Evolutionary conservation across 2,113 vertebrate genomes (phyloP), one percentile per base, ranked within the genome.

Genomic region (Elephas maximus): DNA sequence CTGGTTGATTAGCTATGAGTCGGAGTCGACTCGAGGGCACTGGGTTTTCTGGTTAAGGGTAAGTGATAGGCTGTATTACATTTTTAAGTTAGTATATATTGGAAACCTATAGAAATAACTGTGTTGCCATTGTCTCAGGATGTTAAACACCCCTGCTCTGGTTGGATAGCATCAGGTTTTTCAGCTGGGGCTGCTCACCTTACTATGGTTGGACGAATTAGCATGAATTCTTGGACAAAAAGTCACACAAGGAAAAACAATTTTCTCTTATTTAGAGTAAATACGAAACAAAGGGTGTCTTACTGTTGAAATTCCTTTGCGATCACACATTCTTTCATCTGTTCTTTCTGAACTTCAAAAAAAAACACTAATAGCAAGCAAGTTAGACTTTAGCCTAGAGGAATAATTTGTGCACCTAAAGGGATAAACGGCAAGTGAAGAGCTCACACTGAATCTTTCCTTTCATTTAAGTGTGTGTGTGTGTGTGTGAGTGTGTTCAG

Each of bases 271-370:
- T 79, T 60, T 63, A 77, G 79, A 90, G 48, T 37, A 83, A 89
- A 86, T 94, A 44, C 44, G 86, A 85, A 95, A 83, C 80, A 69
- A 96, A 88, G 28, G 30, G 26, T 62, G 84, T 77, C 77, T 97
- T 67, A 41, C n/a, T 67, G 69, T 45, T 81, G 33, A 93, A 74
- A 94, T 91, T 92, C 69, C 88, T 90, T 82, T 85, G n/a, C n/a
- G 41, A 33, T 82, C 71, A 91, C 12, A 62, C 4, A 33, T 74
- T 93, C 93, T 51, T 94, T 93, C 53, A n/a, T 92, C 91, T 65
- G 11, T 89, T 94, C 79, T 88, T 96, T 91, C 11, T 44, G 76
- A 88, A 79, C 90, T 88, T 45, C 41, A n/a, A 90, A 91, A 69
- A 74, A 85, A 78, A 37, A 63, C 78, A 37, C 62, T 74, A 86